Evolutionary conservation across 2,888 invertebrate species (phyloP).

Genomic region (Beris morrisii): DNA sequence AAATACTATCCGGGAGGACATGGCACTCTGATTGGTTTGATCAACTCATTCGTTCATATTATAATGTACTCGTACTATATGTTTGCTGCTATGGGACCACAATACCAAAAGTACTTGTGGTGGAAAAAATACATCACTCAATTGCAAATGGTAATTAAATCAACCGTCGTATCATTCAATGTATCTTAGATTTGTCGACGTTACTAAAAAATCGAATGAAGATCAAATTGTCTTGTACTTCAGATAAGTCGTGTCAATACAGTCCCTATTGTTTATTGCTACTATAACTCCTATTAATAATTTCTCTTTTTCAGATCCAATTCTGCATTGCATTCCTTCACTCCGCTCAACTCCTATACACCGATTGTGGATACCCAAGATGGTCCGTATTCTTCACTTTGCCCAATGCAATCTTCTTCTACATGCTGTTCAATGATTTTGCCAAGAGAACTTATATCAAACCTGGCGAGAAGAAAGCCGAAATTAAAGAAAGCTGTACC

Average conservation of each 20-base stretch:
- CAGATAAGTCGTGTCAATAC: too few species aligned
- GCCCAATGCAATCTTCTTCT: conserved; percentile 90
- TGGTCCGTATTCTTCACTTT: conserved; percentile 82
- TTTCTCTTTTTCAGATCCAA: conserved; percentile 66
- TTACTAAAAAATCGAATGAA: too few species aligned
- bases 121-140: conserved; percentile 93
- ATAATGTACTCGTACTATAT: conserved; percentile 94
- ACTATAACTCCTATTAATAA: not conserved
- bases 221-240: too few species aligned
- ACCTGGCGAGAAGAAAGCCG: conserved; percentile 38
- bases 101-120: conserved; percentile 84
- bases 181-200: too few species aligned
- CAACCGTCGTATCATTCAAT: too few species aligned
- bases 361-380: conserved; percentile 86
- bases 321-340: conserved; percentile 87
- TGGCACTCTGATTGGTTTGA: conserved; percentile 79
- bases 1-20: conserved; percentile 88
- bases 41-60: conserved; percentile 93
- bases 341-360: conserved; percentile 79
- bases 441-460: conserved; percentile 75
- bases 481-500: conserved; percentile 1
- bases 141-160: conserved; percentile 76
- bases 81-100: conserved; percentile 84
- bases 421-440: conserved; percentile 88
- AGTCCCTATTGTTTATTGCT: too few species aligned